Percentiles rank a stretch among this genome's conserved stretches.
These are phyloP conservation scores for Trinectes maculatus DNA, from an alignment of 2,113 vertebrate genomes.

Conservation along the genomic window DNA sequence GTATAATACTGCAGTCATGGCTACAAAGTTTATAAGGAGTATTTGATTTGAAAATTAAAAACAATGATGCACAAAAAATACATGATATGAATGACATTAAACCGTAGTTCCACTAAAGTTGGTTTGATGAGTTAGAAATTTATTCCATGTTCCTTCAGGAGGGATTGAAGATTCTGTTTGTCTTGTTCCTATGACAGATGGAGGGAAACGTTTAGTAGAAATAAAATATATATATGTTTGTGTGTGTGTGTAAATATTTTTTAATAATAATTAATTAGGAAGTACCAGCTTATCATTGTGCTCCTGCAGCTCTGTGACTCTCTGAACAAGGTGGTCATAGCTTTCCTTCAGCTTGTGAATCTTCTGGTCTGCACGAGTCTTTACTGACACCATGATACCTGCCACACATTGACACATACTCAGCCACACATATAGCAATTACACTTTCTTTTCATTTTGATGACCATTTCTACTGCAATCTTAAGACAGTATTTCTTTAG, in stretches of 20 bases:
- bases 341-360: slow-evolving; percentile 88
- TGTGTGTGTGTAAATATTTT: no score
- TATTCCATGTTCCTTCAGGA: slow-evolving; percentile 84
- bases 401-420: slow-evolving; percentile 23
- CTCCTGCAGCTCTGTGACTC: slow-evolving; percentile 87
- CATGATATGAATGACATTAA: background rate
- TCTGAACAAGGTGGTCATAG: slow-evolving; percentile 85
- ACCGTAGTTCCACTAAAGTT: background rate
- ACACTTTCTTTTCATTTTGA: no score
- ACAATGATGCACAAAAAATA: background rate
- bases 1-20: background rate
- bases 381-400: slow-evolving; percentile 93
- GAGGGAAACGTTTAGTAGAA: no score
- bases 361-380: slow-evolving; percentile 88
- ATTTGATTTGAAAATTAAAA: background rate
- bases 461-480: no score
- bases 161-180: slow-evolving; percentile 84
- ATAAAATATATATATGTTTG: no score
- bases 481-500: no score
- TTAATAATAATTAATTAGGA: no score
- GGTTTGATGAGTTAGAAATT: slow-evolving; percentile 31
- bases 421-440: background rate
- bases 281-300: slow-evolving; percentile 86
- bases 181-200: slow-evolving; percentile 85
- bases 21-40: background rate